phyloP scores from a whole-genome alignment of 2,888 invertebrate genomes.

The Thecocarcelia acutangulata region DNA sequence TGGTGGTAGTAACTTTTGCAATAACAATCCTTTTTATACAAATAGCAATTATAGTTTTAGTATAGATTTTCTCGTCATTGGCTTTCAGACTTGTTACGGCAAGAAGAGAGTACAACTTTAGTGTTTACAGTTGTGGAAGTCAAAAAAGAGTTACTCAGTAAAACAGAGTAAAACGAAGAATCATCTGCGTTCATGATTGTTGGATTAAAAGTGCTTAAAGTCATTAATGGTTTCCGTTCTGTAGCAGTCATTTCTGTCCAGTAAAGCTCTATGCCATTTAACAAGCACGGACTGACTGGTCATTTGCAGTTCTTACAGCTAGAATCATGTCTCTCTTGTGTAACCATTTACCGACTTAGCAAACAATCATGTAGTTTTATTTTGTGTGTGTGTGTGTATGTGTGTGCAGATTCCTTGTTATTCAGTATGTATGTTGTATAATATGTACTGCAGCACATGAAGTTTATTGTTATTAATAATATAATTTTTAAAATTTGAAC shows the following conservation, averaged over 20 bases:
- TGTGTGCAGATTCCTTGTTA: too few relatives aligned
- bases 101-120: neutral
- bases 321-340: slow-evolving; percentile 6
- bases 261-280: slow-evolving; percentile 1
- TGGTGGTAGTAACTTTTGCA: slow-evolving; percentile 23
- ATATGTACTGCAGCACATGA: neutral
- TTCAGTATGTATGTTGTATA: too few relatives aligned
- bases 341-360: slow-evolving; percentile 19
- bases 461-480: slow-evolving; percentile 34
- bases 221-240: slow-evolving; percentile 69
- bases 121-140: neutral
- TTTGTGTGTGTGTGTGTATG: neutral
- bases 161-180: slow-evolving; percentile 23
- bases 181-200: slow-evolving; percentile 58
- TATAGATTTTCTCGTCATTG: slow-evolving; percentile 65
- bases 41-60: slow-evolving; percentile 50
- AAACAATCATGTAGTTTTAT: slow-evolving; percentile 38
- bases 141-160: slow-evolving; percentile 17
- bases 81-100: slow-evolving; percentile 43
- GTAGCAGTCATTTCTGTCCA: slow-evolving; percentile 35
- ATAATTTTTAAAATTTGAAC: slow-evolving; percentile 50
- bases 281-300: slow-evolving; percentile 33
- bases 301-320: slow-evolving; percentile 51
- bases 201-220: slow-evolving; percentile 69
- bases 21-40: slow-evolving; percentile 10